Percentiles rank a stretch among this genome's conserved stretches.
Conservation (phyloP, 2,797 vertebrate genomes). For the Labeo calbasu region DNA sequence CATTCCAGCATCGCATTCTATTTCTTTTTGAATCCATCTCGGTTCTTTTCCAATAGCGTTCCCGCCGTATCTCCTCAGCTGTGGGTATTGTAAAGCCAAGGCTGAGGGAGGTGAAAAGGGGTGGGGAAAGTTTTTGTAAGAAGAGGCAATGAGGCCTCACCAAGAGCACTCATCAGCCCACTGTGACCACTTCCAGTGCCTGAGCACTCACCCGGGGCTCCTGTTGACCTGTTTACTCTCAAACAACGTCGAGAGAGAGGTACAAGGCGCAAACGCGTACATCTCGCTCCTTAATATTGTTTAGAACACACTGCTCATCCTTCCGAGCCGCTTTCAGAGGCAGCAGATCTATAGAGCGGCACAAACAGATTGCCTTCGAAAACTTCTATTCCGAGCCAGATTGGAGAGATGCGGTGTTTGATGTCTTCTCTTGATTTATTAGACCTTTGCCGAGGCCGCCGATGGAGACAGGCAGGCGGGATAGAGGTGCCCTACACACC, state of each 20-base stretch:
- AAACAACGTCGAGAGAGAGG: constrained; percentile 72
- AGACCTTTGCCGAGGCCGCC: constrained; percentile 87
- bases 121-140: constrained; percentile 71
- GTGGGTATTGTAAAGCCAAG: constrained; percentile 88
- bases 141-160: constrained; percentile 75
- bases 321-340: constrained; percentile 12
- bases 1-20: background rate
- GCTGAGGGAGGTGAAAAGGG: constrained; percentile 70
- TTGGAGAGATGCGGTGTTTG: constrained; percentile 93
- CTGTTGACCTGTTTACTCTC: constrained; percentile 92
- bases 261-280: background rate
- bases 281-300: constrained; percentile 28
- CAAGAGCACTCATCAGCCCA: constrained; percentile 83
- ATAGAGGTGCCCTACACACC: constrained; percentile 90
- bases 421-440: constrained; percentile 92
- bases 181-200: constrained; percentile 84
- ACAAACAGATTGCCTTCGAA: constrained; percentile 85
- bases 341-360: constrained; percentile 42
- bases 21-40: constrained; percentile 72
- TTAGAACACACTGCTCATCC: constrained; percentile 30
- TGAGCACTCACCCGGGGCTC: constrained; percentile 79
- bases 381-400: constrained; percentile 89
- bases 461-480: constrained; percentile 83
- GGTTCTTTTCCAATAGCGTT: constrained; percentile 73
- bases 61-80: constrained; percentile 60